phyloP scores from a whole-genome alignment of 2,113 vertebrate species.

The Pagrus major region DNA sequence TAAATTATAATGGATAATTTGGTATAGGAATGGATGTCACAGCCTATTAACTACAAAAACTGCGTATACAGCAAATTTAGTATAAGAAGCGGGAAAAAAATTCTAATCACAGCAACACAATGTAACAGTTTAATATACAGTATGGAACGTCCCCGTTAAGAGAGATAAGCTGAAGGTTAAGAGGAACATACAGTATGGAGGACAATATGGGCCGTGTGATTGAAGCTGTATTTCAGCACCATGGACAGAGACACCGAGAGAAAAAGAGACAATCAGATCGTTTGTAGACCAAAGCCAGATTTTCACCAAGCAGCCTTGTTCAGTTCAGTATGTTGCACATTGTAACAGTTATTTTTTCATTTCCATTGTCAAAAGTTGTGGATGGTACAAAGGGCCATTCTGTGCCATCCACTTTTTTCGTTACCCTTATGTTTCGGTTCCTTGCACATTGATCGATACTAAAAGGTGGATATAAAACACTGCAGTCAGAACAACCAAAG shows the following conservation, averaged over 20 bases:
- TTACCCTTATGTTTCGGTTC: too few relatives aligned
- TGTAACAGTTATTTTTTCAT: too few relatives aligned
- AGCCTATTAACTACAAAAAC: slow-evolving; percentile 18
- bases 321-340: too few relatives aligned
- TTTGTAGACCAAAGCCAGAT: too few relatives aligned
- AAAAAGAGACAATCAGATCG: background rate
- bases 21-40: slow-evolving; percentile 15
- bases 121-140: background rate
- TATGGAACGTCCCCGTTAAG: slow-evolving; percentile 6
- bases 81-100: background rate
- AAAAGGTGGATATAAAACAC: too few relatives aligned
- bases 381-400: too few relatives aligned
- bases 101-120: background rate
- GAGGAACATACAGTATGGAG: slow-evolving; percentile 1
- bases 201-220: background rate
- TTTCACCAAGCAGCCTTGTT: too few relatives aligned
- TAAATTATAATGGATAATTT: slow-evolving; percentile 29
- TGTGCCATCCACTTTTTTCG: too few relatives aligned
- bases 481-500: too few relatives aligned
- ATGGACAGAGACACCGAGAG: slow-evolving; percentile 34
- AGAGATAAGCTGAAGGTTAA: slow-evolving; percentile 20
- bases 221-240: slow-evolving; percentile 52
- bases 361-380: too few relatives aligned
- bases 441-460: too few relatives aligned
- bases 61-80: background rate